Base-by-base conservation (phyloP, 2,797 vertebrate species). In the Choloepus didactylus region DNA sequence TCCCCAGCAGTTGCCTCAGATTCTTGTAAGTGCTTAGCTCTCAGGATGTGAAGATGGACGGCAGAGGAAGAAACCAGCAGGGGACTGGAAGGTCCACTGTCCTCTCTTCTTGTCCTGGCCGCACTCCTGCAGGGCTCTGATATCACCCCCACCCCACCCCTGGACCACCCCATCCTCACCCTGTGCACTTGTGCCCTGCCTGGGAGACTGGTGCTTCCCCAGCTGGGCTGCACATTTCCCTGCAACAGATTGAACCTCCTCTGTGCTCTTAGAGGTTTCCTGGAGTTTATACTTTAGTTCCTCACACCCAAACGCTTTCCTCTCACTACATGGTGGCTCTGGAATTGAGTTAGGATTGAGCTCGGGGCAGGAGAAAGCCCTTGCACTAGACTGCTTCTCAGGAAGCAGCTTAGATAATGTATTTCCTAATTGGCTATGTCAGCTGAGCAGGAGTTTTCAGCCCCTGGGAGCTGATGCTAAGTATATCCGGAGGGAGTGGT, bases 111-210 rank as follows among this genome's bases (percentile, higher is more conserved):
- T 38, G 38, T 7, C 9, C 29, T 10, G 56, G 29, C 31, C 41
- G 51, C 31, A 38, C 23, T 3, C 4, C 25, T 41, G 35, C 15
- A 51, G 59, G 23, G 27, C 67, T 15, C 83, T 41, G 9, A 9
- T 6, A 7, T 1, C 4, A 5, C 3, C 41, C 35, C 23, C 6
- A 6, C 18, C 23, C 64, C 6, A 21, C 1, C 56, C 23, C 4
- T 29, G 8, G 6, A 9, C 56, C 56, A 56, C 56, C 56, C 54
- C 54, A 54, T 35, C 27, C 10, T 35, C 4, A 10, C 29, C 16
- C 25, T 44, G 49, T 16, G 2, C 35, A 35, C 19, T 0, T 29
- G 19, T 27, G 15, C 27, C 51, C 23, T 19, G 4, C 10, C 44
- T 59, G 38, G 31, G 25, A 60, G 11, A 49, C 21, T 41, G n/a